phyloP scores from a whole-genome alignment of 1,140 invertebrate genomes.

The Acyrthosiphon pisum region DNA sequence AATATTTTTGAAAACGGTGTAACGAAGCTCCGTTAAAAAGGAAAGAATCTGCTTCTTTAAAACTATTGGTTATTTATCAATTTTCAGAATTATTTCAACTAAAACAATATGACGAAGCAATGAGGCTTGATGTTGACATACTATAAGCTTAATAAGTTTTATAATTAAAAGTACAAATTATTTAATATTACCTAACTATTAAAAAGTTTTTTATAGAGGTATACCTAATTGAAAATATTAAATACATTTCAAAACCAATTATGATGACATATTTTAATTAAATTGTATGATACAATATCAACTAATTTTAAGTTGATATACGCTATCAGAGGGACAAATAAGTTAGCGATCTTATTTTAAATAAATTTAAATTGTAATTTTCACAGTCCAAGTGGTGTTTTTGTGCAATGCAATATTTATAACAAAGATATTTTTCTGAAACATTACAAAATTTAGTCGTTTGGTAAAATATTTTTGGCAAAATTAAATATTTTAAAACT shows the following conservation, averaged over 20 bases:
- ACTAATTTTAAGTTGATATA: not conserved
- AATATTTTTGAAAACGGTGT: not conserved
- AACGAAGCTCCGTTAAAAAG: not conserved
- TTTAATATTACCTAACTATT: not conserved
- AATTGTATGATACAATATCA: not conserved
- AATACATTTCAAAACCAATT: not conserved
- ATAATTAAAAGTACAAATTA: not conserved
- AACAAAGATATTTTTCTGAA: not conserved
- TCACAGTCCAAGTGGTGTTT: not conserved
- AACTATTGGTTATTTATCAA: not conserved
- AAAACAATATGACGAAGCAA: not conserved
- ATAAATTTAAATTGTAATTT: not conserved
- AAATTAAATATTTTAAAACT: not conserved
- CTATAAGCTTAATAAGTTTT: not conserved
- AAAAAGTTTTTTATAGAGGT: not conserved
- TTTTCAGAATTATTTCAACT: not conserved
- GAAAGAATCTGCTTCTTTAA: too few relatives aligned
- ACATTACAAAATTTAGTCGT: not conserved
- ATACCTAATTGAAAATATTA: not conserved
- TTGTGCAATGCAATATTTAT: not conserved
- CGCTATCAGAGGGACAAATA: not conserved
- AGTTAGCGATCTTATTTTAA: not conserved
- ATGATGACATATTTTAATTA: not conserved
- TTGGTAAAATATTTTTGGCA: not conserved
- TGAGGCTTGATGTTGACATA: not conserved